phyloP scores from a whole-genome alignment of 1,140 invertebrate species.

The Psix sp. region DNA sequence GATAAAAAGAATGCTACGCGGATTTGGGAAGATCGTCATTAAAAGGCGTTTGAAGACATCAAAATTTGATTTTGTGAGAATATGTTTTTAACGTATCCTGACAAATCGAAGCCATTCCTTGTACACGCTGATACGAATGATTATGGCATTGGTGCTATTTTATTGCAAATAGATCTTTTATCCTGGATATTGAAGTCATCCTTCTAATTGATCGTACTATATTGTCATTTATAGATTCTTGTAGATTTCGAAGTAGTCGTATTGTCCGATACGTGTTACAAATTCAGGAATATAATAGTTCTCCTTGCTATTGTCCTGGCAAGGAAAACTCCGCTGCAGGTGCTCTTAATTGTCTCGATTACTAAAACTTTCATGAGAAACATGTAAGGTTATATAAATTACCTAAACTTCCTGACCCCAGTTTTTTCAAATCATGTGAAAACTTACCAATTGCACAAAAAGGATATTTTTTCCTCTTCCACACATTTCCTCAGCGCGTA shows the following conservation, averaged over 20 bases:
- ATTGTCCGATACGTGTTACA: neutral
- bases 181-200: too few relatives aligned
- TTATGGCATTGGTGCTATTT: constrained; percentile 2
- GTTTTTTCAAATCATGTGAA: too few relatives aligned
- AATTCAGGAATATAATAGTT: neutral
- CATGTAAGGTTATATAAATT: too few relatives aligned
- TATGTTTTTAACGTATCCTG: constrained; percentile 2
- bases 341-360: too few relatives aligned
- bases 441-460: too few relatives aligned
- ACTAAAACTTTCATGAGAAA: too few relatives aligned
- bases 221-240: constrained; percentile 1
- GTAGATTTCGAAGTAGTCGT: neutral
- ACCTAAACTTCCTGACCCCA: too few relatives aligned
- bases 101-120: constrained; percentile 6
- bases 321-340: too few relatives aligned
- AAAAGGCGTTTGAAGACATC: neutral
- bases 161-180: constrained; percentile 11
- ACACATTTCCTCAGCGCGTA: too few relatives aligned
- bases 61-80: neutral
- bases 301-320: too few relatives aligned
- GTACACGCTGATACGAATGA: constrained; percentile 8
- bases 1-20: neutral
- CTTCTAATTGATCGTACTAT: neutral
- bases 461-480: too few relatives aligned
- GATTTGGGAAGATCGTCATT: neutral